Conservation (phyloP, 37 sponge, comb jelly and placozoan species). For the Trichoplax adhaerens region DNA sequence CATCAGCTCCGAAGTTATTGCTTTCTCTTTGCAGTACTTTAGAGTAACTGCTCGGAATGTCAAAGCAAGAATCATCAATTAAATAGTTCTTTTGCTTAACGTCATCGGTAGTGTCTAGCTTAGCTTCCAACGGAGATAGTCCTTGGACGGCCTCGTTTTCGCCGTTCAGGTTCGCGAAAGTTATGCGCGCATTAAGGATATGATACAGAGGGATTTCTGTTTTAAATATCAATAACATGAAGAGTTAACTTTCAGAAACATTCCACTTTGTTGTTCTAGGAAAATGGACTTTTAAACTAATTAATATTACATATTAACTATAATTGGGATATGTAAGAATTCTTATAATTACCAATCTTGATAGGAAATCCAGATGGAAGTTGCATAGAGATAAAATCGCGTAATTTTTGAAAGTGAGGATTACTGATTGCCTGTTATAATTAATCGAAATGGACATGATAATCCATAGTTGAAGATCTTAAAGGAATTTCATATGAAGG, state of each 20-base stretch:
- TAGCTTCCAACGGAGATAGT: conserved; percentile 2
- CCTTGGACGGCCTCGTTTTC: not conserved
- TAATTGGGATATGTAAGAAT: too few species aligned
- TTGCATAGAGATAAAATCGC: conserved; percentile 87
- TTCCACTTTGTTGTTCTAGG: too few species aligned
- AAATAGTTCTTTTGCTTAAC: conserved; percentile 18
- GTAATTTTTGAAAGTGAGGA: conserved; percentile 79
- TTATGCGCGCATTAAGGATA: conserved; percentile 61
- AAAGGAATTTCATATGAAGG: too few species aligned
- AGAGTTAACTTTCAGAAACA: too few species aligned
- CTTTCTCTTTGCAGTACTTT: conserved; percentile 3
- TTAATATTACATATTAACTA: too few species aligned
- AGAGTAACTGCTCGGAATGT: conserved; percentile 40
- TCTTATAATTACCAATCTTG: conserved; percentile 49
- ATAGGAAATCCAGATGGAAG: conserved; percentile 94
- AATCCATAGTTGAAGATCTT: too few species aligned
- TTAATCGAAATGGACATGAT: too few species aligned
- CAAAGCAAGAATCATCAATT: conserved; percentile 59
- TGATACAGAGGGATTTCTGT: conserved; percentile 93
- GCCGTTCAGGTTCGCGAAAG: not conserved
- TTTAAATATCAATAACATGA: too few species aligned
- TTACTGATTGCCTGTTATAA: not conserved
- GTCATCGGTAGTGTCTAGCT: not conserved
- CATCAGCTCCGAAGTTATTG: conserved; percentile 3
- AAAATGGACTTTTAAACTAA: too few species aligned